Conservation (phyloP, 2,113 vertebrate species). For the Zosterops lateralis region DNA sequence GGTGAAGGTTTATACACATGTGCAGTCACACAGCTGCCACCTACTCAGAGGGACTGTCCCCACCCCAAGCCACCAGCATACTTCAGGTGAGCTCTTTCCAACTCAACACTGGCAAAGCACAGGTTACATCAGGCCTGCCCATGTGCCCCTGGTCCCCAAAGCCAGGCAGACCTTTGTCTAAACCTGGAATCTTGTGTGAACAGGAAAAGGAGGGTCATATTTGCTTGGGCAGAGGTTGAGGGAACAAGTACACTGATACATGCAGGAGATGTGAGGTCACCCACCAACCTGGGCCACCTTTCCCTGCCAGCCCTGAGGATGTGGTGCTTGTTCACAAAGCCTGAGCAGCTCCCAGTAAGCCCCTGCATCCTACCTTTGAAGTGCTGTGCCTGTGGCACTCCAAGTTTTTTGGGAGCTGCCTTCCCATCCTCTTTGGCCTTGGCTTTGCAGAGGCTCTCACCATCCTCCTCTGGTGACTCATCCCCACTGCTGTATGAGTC, state of each 20-base stretch:
- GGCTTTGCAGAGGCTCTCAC: background rate
- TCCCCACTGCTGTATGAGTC: background rate
- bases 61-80: background rate
- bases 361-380: constrained; percentile 54
- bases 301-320: background rate
- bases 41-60: background rate
- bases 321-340: background rate
- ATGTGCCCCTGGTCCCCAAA: accelerated
- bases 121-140: background rate
- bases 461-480: background rate
- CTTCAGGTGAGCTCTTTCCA: background rate
- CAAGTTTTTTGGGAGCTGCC: background rate
- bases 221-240: background rate
- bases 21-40: accelerated
- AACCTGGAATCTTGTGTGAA: background rate
- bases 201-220: accelerated
- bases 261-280: background rate
- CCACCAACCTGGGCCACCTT: background rate
- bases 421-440: constrained; percentile 1
- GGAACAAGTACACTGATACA: background rate
- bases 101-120: background rate
- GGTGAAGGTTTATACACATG: background rate
- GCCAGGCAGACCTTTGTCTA: background rate
- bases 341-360: accelerated
- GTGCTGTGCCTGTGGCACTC: background rate